Conservation (phyloP, 2,888 invertebrate species). For the Eristalinus aeneus region DNA sequence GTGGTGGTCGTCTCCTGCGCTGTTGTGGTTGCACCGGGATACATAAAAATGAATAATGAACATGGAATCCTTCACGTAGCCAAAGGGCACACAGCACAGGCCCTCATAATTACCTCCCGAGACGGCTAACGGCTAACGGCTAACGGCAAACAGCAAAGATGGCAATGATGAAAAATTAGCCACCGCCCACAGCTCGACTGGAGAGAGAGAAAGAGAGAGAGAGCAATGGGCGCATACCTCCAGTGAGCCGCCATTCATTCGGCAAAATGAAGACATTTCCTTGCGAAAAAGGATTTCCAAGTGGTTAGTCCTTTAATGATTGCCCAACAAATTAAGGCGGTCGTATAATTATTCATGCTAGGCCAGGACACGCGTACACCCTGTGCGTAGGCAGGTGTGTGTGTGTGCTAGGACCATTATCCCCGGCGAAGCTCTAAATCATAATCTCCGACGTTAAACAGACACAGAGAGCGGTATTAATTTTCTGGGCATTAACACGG, state of each 20-base stretch:
- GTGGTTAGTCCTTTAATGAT: constrained; percentile 60
- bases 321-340: constrained; percentile 65
- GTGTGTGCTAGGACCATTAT: constrained; percentile 51
- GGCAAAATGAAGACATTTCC: constrained; percentile 35
- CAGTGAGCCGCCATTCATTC: not conserved
- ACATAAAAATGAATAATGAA: constrained; percentile 67
- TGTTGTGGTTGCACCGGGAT: constrained; percentile 29
- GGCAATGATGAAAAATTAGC: constrained; percentile 58
- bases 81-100: constrained; percentile 44
- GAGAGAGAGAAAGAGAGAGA: too few species aligned
- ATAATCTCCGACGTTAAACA: constrained; percentile 61
- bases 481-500: constrained; percentile 63
- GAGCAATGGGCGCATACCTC: not conserved
- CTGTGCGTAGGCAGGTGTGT: not conserved
- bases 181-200: not conserved
- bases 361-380: constrained; percentile 2
- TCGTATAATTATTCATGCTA: constrained; percentile 51
- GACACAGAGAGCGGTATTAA: constrained; percentile 49
- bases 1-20: constrained; percentile 9
- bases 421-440: constrained; percentile 45
- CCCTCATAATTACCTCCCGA: constrained; percentile 56
- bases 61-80: constrained; percentile 59
- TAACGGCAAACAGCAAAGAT: constrained; percentile 31
- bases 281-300: constrained; percentile 56
- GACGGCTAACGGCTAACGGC: too few species aligned